Percentiles rank a stretch among this genome's conserved stretches.
phyloP scores from a whole-genome alignment of 2,797 vertebrate species.

The Kryptolebias ocellatus region DNA sequence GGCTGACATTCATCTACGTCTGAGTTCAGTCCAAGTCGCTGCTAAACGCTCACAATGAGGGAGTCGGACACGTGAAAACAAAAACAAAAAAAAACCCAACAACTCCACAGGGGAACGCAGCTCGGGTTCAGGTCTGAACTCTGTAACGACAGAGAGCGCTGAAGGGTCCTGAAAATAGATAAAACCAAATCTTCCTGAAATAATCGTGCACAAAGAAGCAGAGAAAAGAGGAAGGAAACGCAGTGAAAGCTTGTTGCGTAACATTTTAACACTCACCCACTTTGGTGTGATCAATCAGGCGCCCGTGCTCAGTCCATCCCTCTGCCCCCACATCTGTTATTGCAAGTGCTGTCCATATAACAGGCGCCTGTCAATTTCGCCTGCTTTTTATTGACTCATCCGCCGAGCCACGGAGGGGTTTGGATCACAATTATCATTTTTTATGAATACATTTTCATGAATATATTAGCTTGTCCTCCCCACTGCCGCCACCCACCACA shows the following conservation, averaged over 20 bases:
- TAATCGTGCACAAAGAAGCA: constrained; percentile 35
- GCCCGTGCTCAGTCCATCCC: constrained; percentile 53
- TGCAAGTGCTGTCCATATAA: constrained; percentile 77
- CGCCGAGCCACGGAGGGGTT: constrained; percentile 66
- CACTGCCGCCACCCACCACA: constrained; percentile 49
- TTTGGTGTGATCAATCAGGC: constrained; percentile 67
- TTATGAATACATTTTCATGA: constrained; percentile 84
- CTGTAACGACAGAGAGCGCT: background rate
- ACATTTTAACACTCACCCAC: constrained; percentile 80
- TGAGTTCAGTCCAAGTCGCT: constrained; percentile 70
- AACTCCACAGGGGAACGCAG: background rate
- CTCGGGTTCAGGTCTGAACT: background rate
- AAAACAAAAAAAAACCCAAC: background rate
- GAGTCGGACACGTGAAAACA: constrained; percentile 33
- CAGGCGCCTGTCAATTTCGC: constrained; percentile 80
- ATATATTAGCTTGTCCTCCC: constrained; percentile 79
- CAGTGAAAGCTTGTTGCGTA: constrained; percentile 64
- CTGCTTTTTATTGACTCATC: constrained; percentile 83
- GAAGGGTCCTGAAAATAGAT: constrained; percentile 37
- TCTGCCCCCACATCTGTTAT: constrained; percentile 79
- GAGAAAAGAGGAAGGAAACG: constrained; percentile 40
- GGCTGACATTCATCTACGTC: constrained; percentile 80
- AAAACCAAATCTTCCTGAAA: constrained; percentile 32
- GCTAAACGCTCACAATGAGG: constrained; percentile 59
- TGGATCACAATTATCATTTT: constrained; percentile 81